phyloP scores from a whole-genome alignment of 2,797 vertebrate species.

The Chloroceryle amazona region DNA sequence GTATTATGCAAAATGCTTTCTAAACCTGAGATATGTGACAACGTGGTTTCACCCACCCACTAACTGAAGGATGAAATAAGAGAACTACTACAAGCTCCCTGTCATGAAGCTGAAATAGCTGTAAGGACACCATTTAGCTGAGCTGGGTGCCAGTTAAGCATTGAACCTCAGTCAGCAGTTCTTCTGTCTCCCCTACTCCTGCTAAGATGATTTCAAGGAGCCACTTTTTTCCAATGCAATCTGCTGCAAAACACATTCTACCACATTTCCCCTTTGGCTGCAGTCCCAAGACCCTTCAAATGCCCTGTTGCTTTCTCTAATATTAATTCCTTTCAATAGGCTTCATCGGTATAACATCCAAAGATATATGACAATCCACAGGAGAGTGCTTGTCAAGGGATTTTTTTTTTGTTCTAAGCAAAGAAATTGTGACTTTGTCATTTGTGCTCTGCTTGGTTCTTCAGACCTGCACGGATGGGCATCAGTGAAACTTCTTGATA shows the following conservation, averaged over 20 bases:
- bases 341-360: not conserved
- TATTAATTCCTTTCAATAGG: not conserved
- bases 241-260: slow-evolving; percentile 44
- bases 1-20: not conserved
- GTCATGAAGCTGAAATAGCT: not conserved
- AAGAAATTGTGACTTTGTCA: not conserved
- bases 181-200: not conserved
- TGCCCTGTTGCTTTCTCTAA: not conserved
- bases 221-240: slow-evolving; percentile 3
- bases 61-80: not conserved
- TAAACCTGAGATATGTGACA: not conserved
- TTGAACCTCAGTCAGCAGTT: slow-evolving; percentile 7
- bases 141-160: not conserved
- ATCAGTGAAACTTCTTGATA: not conserved
- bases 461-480: not conserved
- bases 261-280: slow-evolving; percentile 27
- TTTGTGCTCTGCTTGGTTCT: slow-evolving; percentile 5
- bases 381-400: not conserved
- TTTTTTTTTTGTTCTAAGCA: not conserved
- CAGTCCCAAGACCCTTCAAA: slow-evolving; percentile 22
- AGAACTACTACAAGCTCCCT: not conserved
- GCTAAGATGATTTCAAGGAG: slow-evolving; percentile 6
- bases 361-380: not conserved
- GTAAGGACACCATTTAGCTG: not conserved
- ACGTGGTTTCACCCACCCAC: not conserved